Percentiles rank a stretch among this genome's conserved stretches.
Evolutionary conservation across 2,888 invertebrate species (phyloP).

Genomic region (Dioctria rufipes): DNA sequence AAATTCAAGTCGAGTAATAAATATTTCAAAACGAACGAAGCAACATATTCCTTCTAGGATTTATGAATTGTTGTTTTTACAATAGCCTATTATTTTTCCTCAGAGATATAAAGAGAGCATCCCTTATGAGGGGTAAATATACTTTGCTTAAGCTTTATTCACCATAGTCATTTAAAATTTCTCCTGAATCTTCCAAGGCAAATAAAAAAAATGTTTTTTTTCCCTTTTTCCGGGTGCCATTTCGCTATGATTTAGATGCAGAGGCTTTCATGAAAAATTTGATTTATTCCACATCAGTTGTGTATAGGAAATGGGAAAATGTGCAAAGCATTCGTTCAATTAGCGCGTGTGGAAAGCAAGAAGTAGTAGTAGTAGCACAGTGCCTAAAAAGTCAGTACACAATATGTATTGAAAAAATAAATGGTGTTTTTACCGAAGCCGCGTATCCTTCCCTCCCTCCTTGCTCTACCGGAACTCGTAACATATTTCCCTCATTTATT

Average conservation of each 20-base stretch:
- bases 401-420: constrained; percentile 22
- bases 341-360: constrained; percentile 7
- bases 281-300: constrained; percentile 22
- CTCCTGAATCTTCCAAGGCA: background rate
- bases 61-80: background rate
- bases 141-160: background rate
- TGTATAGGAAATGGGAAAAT: constrained; percentile 25
- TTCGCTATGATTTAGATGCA: constrained; percentile 38
- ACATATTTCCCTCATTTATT: background rate
- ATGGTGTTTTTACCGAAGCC: background rate
- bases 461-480: background rate
- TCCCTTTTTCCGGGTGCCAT: background rate
- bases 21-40: background rate
- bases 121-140: background rate
- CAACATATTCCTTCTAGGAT: background rate
- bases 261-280: constrained; percentile 4
- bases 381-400: background rate
- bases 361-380: background rate
- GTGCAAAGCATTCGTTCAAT: constrained; percentile 31
- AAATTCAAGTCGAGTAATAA: background rate
- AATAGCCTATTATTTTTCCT: background rate
- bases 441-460: too few species aligned
- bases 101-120: background rate
- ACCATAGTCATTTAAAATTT: background rate
- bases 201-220: constrained; percentile 13